Conservation (phyloP, 2,888 invertebrate genomes). For the Clistopyga incitator region DNA sequence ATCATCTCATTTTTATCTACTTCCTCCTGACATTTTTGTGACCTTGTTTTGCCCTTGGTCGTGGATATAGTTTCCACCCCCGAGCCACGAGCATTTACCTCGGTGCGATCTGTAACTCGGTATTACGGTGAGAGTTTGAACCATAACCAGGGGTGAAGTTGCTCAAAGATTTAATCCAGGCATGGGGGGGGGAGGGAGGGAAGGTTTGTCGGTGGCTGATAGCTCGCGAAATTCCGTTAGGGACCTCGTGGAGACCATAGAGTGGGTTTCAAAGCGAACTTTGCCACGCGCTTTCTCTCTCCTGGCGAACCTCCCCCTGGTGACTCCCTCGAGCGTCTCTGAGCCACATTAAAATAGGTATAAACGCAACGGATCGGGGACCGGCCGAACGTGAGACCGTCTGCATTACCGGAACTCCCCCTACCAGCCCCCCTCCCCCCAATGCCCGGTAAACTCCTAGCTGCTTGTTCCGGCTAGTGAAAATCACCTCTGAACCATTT, state of each 20-base stretch:
- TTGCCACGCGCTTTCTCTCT: slow-evolving; percentile 42
- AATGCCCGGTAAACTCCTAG: neutral
- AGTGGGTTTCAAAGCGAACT: slow-evolving; percentile 59
- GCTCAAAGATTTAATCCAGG: slow-evolving; percentile 49
- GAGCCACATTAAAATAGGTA: slow-evolving; percentile 46
- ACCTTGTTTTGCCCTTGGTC: neutral
- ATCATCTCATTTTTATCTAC: neutral
- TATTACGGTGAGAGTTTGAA: neutral
- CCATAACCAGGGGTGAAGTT: slow-evolving; percentile 48
- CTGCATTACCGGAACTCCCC: slow-evolving; percentile 58
- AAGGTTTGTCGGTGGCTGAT: slow-evolving; percentile 37
- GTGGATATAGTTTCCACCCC: neutral
- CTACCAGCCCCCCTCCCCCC: too few species aligned
- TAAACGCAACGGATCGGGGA: slow-evolving; percentile 34
- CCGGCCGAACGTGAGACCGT: slow-evolving; percentile 40
- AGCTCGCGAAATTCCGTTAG: slow-evolving; percentile 44
- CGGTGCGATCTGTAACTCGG: slow-evolving; percentile 5
- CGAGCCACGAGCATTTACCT: neutral
- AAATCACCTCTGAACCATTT: slow-evolving; percentile 36
- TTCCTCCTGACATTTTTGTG: too few species aligned
- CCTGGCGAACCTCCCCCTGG: neutral
- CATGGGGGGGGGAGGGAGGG: slow-evolving; percentile 1
- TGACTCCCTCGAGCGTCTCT: neutral
- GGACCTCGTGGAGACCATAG: slow-evolving; percentile 34
- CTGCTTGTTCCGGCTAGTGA: slow-evolving; percentile 48